Evolutionary conservation across 2,888 invertebrate species (phyloP).

Genomic region (Unio pictorum): DNA sequence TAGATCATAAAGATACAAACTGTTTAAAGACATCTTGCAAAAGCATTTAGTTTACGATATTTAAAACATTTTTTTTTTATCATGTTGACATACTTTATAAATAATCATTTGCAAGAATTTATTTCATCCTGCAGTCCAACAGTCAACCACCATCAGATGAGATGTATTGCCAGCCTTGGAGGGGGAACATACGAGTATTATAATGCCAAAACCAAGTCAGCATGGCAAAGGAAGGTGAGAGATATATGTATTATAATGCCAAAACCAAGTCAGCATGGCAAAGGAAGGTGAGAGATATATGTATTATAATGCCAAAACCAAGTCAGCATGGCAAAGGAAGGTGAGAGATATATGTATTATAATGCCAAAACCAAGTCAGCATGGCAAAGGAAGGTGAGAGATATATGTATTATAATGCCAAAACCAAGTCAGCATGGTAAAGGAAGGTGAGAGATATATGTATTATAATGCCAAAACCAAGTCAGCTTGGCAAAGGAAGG

Average conservation of each 20-base stretch:
- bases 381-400: constrained; percentile 58
- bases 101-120: background rate
- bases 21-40: background rate
- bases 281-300: constrained; percentile 27
- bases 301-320: constrained; percentile 58
- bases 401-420: constrained; percentile 52
- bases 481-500: constrained; percentile 65
- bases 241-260: constrained; percentile 50
- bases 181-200: constrained; percentile 62
- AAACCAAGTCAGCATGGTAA: constrained; percentile 65
- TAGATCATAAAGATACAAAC: too few species aligned
- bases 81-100: too few species aligned
- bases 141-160: constrained; percentile 54
- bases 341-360: constrained; percentile 34
- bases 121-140: constrained; percentile 31
- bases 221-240: constrained; percentile 61
- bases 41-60: background rate
- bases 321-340: constrained; percentile 60
- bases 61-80: background rate
- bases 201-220: constrained; percentile 61
- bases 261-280: constrained; percentile 66
- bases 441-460: constrained; percentile 45
- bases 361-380: constrained; percentile 61
- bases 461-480: constrained; percentile 60
- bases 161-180: constrained; percentile 56